Base-by-base conservation (phyloP, 64 coral and sea anemone species). In the Pocillopora verrucosa region DNA sequence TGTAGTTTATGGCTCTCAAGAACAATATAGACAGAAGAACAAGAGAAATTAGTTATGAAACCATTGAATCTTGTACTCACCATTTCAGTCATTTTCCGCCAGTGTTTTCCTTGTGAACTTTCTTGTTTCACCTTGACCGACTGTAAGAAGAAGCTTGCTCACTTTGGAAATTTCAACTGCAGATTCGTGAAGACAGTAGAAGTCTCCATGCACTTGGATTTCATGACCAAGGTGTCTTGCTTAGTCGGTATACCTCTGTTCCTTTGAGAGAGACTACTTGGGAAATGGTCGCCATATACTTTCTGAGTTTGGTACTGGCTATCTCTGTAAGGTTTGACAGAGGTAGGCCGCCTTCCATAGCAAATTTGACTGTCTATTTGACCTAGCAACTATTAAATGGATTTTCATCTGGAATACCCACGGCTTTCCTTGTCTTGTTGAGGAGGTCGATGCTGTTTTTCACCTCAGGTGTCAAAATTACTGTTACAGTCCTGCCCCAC, bases 201-300 rank as follows among this genome's bases (percentile, higher is more conserved):
- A n/a, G n/a, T n/a, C n/a, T n/a, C n/a, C n/a, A n/a, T n/a, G n/a
- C n/a, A n/a, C n/a, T 16, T n/a, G 11, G 10, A 91, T 75, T 30
- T 91, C 89, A 61, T 91, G 79, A 7, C 89, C 89, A n/a, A 91
- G 89, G 34, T 91, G 80, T 30, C 74, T 73, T 85, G 89, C 80
- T 30, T n/a, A 91, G 56, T 80, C 80, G 76, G 51, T 91, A 76
- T 75, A 91, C 34, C 16, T 91, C 89, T 60, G 56, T 86, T 24
- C 87, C 41, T 22, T 30, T 80, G 19, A 87, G 74, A 22, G 59
- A 73, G 2, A 67, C 17, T 24, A 91, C 38, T 26, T 86, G 89
- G 10, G 25, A 74, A n/a, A 91, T 26, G 17, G 79, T 91, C 34
- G 89, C 80, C 19, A 91, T 61, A 57, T 86, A 84, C 51, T 91